Base-by-base conservation (phyloP, 1,140 invertebrate species). In the Drosophila athabasca region DNA sequence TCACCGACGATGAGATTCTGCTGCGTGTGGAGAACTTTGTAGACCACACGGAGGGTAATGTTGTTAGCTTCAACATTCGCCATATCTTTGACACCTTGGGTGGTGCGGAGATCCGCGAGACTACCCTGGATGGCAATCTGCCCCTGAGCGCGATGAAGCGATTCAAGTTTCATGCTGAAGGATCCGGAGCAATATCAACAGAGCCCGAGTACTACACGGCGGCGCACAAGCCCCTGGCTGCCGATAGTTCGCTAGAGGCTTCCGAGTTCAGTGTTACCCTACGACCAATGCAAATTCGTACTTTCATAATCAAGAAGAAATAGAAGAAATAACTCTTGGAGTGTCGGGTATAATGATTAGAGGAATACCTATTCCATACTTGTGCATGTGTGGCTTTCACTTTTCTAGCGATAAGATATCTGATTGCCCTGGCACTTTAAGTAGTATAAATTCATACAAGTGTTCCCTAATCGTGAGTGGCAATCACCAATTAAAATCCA, bases 21-120 rank as follows among this genome's bases (percentile, higher is more conserved):
- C 72, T 99, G 0, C 93, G 98, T 46, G 92, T 99, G 3, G 98
- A 99, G 89, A 97, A 99, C 90, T 94, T 97, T 51, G 94, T 96
- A 71, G 97, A 98, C 90, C 94, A 93, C 24, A 92, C 92, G n/a
- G 96, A 97, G 83, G 94, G 96, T 67, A 72, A 95, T 94, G 17
- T 81, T 24, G 76, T 82, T 7, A 85, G 76, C 31, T 89, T 91
- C 52, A 82, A 90, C 29, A 82, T 91, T 29, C 62, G 58, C 0
- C 60, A 76, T 5, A 77, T 89, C 6, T 89, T 89, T 6, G 79
- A 87, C 11, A 65, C 51, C 3, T 11, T 89, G 9, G 52, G 62
- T 6, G 76, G 79, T 4, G 31, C 31, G 6, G 76, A 76, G 7
- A 90, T 91, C 7, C 76, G 78, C 0, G 90, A 91, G 51, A 91